Evolutionary conservation across 2,888 invertebrate genomes (phyloP).

Genomic region (Synergus umbraculus): DNA sequence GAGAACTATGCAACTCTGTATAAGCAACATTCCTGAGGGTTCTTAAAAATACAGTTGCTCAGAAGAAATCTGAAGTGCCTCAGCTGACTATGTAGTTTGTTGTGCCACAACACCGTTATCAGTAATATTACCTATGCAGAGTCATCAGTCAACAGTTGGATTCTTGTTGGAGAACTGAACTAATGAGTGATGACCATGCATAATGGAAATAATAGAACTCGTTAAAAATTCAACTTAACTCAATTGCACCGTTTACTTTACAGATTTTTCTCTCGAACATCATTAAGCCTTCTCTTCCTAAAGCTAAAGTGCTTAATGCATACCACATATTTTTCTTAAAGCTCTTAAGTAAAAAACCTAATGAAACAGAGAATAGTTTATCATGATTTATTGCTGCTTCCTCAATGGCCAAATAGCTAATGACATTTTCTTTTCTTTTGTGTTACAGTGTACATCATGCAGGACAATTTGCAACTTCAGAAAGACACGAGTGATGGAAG

Average conservation of each 20-base stretch:
- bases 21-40: not conserved
- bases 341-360: not conserved
- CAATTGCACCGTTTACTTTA: constrained; percentile 12
- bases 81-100: not conserved
- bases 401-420: constrained; percentile 15
- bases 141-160: constrained; percentile 17
- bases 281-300: not conserved
- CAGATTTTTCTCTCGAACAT: not conserved
- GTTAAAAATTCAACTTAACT: constrained; percentile 15
- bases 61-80: not conserved
- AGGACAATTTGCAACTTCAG: constrained; percentile 70
- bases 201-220: constrained; percentile 8
- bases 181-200: constrained; percentile 21
- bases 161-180: constrained; percentile 1
- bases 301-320: not conserved
- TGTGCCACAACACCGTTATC: constrained; percentile 17
- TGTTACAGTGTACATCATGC: constrained; percentile 71
- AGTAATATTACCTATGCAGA: constrained; percentile 22
- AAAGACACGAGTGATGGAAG: constrained; percentile 67
- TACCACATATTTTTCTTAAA: too few species aligned
- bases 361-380: not conserved
- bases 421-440: constrained; percentile 39
- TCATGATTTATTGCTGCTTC: constrained; percentile 1
- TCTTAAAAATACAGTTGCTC: constrained; percentile 11
- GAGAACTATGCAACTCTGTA: too few species aligned